These are phyloP conservation scores for Argya squamiceps DNA, from an alignment of 2,797 vertebrate species.

Conservation along the genomic window DNA sequence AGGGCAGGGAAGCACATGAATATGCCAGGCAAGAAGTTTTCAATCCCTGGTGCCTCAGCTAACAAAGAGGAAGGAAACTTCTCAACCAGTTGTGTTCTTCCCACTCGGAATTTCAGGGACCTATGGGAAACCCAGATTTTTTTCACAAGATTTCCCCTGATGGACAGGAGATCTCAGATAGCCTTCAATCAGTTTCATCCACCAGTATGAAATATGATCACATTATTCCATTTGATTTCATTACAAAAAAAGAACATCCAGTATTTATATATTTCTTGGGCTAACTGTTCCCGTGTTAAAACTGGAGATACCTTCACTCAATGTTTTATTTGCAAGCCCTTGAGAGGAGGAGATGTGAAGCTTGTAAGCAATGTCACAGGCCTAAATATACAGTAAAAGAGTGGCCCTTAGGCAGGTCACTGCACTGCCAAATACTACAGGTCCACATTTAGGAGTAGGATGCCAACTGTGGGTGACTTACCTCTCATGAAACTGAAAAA, in stretches of 20 bases:
- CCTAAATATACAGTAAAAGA: background rate
- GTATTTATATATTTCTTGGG: background rate
- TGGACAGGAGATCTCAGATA: background rate
- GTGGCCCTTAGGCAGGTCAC: background rate
- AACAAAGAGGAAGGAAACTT: constrained; percentile 34
- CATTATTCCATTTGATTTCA: background rate
- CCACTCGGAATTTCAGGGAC: background rate
- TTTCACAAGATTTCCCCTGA: background rate
- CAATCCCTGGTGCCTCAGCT: constrained; percentile 21
- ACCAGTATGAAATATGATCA: fast-evolving
- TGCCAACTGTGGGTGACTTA: background rate
- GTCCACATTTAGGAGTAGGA: background rate
- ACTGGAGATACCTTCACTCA: background rate
- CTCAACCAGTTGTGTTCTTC: background rate
- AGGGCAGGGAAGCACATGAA: constrained; percentile 62
- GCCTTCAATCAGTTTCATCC: background rate
- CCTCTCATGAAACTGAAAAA: background rate
- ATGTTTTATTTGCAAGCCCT: background rate
- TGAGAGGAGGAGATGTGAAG: background rate
- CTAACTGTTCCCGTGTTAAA: background rate
- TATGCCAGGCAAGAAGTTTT: constrained; percentile 47
- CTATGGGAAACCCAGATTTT: background rate
- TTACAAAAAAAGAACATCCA: background rate
- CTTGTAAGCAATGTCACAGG: background rate
- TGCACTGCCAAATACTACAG: background rate